Conservation (phyloP, 2,113 vertebrate genomes). For the Psittacara wagleri region DNA sequence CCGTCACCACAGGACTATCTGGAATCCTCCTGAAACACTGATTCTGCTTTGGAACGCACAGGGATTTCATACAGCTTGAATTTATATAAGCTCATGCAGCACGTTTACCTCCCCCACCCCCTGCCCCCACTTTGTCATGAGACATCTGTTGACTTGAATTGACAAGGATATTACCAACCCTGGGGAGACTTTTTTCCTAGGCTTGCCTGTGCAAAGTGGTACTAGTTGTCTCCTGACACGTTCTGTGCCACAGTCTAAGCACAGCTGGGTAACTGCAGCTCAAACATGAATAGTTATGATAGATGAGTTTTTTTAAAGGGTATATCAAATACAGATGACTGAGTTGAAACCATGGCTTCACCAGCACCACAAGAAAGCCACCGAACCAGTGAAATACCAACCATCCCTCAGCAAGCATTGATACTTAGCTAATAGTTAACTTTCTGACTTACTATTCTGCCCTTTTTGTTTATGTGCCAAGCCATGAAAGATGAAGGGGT, state of each 20-base stretch:
- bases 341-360: slow-evolving; percentile 25
- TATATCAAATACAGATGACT: not conserved
- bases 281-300: not conserved
- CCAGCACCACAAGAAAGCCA: not conserved
- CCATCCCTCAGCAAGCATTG: not conserved
- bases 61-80: not conserved
- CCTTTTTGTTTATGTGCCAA: slow-evolving; percentile 6
- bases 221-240: not conserved
- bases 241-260: not conserved
- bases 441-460: not conserved
- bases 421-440: slow-evolving; percentile 23
- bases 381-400: not conserved
- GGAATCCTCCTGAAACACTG: not conserved
- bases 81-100: not conserved
- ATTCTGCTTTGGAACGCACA: not conserved
- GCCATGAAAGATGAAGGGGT: not conserved
- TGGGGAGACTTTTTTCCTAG: not conserved
- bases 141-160: not conserved
- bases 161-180: not conserved
- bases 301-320: slow-evolving; percentile 45
- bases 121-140: not conserved
- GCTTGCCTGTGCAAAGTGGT: not conserved
- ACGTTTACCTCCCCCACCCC: not conserved
- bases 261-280: not conserved
- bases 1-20: not conserved